phyloP scores from a whole-genome alignment of 2,113 vertebrate species.

The Lutjanus erythropterus region DNA sequence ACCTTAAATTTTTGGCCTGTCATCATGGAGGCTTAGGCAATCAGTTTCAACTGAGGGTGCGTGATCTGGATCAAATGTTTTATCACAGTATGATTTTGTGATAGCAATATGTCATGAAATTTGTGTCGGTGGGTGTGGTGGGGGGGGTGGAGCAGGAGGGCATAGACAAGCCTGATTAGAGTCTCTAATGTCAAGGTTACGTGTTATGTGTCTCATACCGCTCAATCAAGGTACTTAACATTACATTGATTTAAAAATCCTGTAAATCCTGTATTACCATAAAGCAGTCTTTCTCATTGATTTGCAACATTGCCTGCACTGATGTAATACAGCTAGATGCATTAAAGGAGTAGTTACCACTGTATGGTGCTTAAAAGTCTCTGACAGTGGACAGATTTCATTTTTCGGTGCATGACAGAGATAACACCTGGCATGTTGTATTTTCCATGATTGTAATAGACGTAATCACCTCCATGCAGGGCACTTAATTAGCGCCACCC shows the following conservation, averaged over 20 bases:
- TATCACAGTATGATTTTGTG: background rate
- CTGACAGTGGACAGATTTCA: background rate
- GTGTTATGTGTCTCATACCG: background rate
- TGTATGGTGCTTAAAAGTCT: background rate
- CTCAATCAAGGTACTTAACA: background rate
- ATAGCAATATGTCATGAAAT: background rate
- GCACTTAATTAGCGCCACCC: too few species aligned
- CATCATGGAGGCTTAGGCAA: constrained; percentile 1
- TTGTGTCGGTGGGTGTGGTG: too few species aligned
- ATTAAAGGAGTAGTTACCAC: background rate
- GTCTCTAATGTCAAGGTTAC: background rate
- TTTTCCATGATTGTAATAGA: background rate
- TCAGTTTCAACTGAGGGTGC: background rate
- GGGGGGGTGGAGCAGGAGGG: too few species aligned
- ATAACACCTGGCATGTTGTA: background rate
- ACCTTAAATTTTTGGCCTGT: background rate
- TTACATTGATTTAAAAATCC: background rate
- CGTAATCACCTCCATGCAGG: background rate
- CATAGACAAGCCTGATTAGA: background rate
- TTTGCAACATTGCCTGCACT: constrained; percentile 8
- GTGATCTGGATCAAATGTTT: background rate
- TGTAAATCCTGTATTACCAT: background rate
- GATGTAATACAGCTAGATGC: background rate
- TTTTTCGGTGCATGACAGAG: background rate
- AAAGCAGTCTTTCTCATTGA: background rate